Base-by-base conservation (phyloP, 1,140 invertebrate genomes). In the Globodera rostochiensis region DNA sequence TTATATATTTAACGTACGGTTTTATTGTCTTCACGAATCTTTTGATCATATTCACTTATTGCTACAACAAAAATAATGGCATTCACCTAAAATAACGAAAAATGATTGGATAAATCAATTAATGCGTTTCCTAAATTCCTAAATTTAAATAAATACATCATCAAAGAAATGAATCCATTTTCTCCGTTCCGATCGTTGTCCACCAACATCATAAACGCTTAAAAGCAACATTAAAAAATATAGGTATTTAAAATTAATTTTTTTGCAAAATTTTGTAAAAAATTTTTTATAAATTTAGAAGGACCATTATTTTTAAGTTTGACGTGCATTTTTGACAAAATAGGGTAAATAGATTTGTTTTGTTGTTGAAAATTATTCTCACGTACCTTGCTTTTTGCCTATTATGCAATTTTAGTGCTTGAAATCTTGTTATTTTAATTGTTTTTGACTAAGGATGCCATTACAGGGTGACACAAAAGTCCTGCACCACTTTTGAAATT, bases 101-200 rank as follows among this genome's bases (percentile, higher is more conserved):
- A 53, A 60, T 13, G 15, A 92, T 92, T 84, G 92, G 92, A 79
- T 92, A 92, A 46, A 93, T 4, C 15, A 13, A 15, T 60, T 60
- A 15, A 15, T 60, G 11, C 11, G 5, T 2, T 60, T 36, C 36
- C 36, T 36, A 36, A 36, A 36, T 36, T 36, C 25, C 2, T 36
- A 36, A 36, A 36, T 36, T 36, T 36, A 2, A 36, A 36, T 36
- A 36, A 15, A 19, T 60, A 60, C 92, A 88, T 92, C 92, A 88
- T 93, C 92, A 90, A 92, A 93, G 84, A 90, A 90, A 69, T 91
- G 91, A 77, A 92, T 92, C 92, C 92, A 93, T 85, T 92, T 92
- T 69, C 90, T 85, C 25, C 92, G 84, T 83, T 93, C 92, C 78
- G 91, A 92, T 81, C 92, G 87, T 82, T 92, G 92, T 84, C 92